Percentiles rank a stretch among this genome's conserved stretches.
Evolutionary conservation across 1,140 invertebrate species (phyloP).

Genomic region (Drosophila serrata): DNA sequence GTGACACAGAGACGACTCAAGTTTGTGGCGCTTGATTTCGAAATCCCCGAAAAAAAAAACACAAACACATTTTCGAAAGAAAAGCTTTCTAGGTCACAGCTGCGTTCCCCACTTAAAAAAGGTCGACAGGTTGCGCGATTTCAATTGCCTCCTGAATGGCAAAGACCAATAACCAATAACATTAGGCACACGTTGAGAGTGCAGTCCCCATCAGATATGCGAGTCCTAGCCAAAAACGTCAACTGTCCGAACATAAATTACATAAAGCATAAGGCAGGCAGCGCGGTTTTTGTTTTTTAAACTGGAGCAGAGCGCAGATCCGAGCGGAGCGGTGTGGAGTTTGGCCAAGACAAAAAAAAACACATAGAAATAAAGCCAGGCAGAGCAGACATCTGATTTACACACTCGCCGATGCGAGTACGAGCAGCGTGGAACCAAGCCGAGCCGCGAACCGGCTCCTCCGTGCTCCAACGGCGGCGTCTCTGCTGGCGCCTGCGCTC

Average conservation of each 20-base stretch:
- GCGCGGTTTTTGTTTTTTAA: constrained; percentile 59
- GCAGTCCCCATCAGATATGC: constrained; percentile 32
- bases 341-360: not conserved
- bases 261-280: constrained; percentile 58
- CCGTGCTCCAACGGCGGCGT: constrained; percentile 32
- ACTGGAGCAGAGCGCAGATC: constrained; percentile 62
- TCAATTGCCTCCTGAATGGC: constrained; percentile 16
- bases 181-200: constrained; percentile 51
- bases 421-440: constrained; percentile 27
- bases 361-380: constrained; percentile 47
- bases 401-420: constrained; percentile 46
- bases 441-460: constrained; percentile 19
- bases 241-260: constrained; percentile 58
- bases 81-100: constrained; percentile 79
- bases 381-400: constrained; percentile 72
- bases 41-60: constrained; percentile 19
- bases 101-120: constrained; percentile 59
- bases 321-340: constrained; percentile 1
- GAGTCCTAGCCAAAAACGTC: constrained; percentile 74
- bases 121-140: constrained; percentile 44
- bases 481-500: constrained; percentile 36
- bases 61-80: constrained; percentile 63
- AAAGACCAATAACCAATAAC: constrained; percentile 47
- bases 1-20: constrained; percentile 17
- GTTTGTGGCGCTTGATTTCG: constrained; percentile 18